These are phyloP conservation scores for Vireo altiloquus DNA, from an alignment of 2,113 vertebrate genomes.

Conservation along the genomic window DNA sequence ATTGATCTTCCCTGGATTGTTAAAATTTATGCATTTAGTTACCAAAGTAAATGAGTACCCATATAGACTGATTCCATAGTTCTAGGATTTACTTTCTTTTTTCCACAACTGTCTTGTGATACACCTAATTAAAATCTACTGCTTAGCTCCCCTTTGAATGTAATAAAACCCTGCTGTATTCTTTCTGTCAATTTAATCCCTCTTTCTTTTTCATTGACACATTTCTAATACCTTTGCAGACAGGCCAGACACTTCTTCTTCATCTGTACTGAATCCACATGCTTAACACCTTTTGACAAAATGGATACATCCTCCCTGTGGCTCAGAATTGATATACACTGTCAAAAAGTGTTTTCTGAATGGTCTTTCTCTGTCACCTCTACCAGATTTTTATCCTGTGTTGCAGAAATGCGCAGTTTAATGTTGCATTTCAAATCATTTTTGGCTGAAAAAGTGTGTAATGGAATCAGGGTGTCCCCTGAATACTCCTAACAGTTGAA, in stretches of 20 bases:
- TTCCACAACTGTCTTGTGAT: slow-evolving; percentile 46
- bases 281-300: slow-evolving; percentile 54
- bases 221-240: slow-evolving; percentile 55
- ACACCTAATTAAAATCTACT: slow-evolving; percentile 61
- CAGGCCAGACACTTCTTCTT: neutral
- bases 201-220: slow-evolving; percentile 50
- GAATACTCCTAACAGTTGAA: slow-evolving; percentile 49
- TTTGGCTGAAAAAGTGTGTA: slow-evolving; percentile 63
- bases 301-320: slow-evolving; percentile 13
- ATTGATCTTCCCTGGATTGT: neutral
- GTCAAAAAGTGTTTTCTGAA: slow-evolving; percentile 63
- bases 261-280: neutral
- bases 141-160: slow-evolving; percentile 11
- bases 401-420: slow-evolving; percentile 62
- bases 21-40: neutral
- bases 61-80: slow-evolving; percentile 2
- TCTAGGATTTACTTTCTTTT: neutral
- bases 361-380: slow-evolving; percentile 63
- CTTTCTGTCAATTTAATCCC: slow-evolving; percentile 41
- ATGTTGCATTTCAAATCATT: slow-evolving; percentile 67
- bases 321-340: slow-evolving; percentile 56
- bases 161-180: slow-evolving; percentile 23
- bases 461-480: slow-evolving; percentile 63
- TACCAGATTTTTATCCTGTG: slow-evolving; percentile 57
- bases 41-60: slow-evolving; percentile 16